Evolutionary conservation across 2,113 vertebrate species (phyloP), one percentile per base, ranked within the genome.

Genomic region (Ranitomeya imitator): DNA sequence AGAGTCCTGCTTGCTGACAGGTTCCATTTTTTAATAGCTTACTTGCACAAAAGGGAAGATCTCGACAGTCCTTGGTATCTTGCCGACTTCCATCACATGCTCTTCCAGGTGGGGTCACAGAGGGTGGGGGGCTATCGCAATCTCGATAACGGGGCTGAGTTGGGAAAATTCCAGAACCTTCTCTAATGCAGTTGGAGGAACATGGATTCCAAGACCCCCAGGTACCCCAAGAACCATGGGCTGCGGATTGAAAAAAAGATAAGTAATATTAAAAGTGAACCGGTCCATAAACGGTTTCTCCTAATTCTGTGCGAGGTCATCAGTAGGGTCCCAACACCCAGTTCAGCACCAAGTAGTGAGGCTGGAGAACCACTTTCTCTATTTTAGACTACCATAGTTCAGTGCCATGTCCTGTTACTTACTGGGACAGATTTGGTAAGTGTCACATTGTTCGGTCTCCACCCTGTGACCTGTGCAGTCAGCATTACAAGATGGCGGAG

Each of bases 151-250:
- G 90, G 6, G 60, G 0, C 18, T 89, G 85, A 26, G 13, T 6
- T 3, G 91, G 90, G 18, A 83, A 3, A 0, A 6, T 0, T 4
- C 59, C 21, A 51, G 19, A 18, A 31, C 90, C 90, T 57, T 92
- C 88, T 23, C 0, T 4, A 2, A 7, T 8, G 78, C 93, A 94
- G 3, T 78, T 85, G 2, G 10, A 55, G 9, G 73, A 57, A 69
- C 93, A 94, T 0, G 21, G 12, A 18, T 51, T 59, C 93, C 93
- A 93, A 0, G 0, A 3, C 0, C 89, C 89, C 93, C 93, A 93
- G 52, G 26, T 19, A 31, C 92, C 88, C 93, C 93, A 94, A 15
- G 87, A 86, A 3, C 92, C 93, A 61, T 94, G 91, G 54, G 89
- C 93, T 94, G 76, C 15, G 11, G 13, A 51, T 0, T 63, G 51